Evolutionary conservation across 2,888 invertebrate species (phyloP), one percentile per base, ranked within the genome.

Genomic region (Oxycera nigricornis): DNA sequence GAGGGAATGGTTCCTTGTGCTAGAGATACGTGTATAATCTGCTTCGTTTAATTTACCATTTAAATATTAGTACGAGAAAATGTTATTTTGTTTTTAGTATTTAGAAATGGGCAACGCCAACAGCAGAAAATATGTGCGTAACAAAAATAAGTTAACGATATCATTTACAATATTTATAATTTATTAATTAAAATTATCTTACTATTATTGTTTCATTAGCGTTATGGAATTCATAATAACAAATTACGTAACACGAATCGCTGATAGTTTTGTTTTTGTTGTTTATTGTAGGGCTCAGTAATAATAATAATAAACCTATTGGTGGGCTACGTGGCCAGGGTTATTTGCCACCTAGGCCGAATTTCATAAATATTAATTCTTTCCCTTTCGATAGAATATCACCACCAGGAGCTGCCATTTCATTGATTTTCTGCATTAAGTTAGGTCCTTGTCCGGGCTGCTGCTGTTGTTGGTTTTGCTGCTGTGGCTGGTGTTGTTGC

Each of bases 321-420:
- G 76, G 76, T 76, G 73, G 78, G 77, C 79, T 83, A 80, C 82
- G 82, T 83, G 83, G 82, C 84, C 83, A 82, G 84, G 84, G 85
- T 89, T 90, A 90, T 90, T 90, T 90, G 82, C 91, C 91, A 82
- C 94, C 93, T 80, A 95, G 89, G 79, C 95, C 95, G 86, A 96
- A 96, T 87, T 94, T 94, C 92, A 95, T 95, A 87, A 96, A 95
- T 85, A 95, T 94, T 79, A 95, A 91, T 88, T 95, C 95, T 87
- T 96, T 95, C 82, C 95, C 95, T 86, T 95, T 95, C 83, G 95
- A 94, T 81, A 95, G 89, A 80, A 95, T 94, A 84, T 95, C 95
- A 81, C 94, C 94, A 78, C 95, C 95, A 80, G 94, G 94, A 77
- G 92, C 92, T 74, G 94, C 93, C 88, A 95, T 94, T 84, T 95